phyloP scores from a whole-genome alignment of 1,140 invertebrate genomes.

The Myzus persicae region DNA sequence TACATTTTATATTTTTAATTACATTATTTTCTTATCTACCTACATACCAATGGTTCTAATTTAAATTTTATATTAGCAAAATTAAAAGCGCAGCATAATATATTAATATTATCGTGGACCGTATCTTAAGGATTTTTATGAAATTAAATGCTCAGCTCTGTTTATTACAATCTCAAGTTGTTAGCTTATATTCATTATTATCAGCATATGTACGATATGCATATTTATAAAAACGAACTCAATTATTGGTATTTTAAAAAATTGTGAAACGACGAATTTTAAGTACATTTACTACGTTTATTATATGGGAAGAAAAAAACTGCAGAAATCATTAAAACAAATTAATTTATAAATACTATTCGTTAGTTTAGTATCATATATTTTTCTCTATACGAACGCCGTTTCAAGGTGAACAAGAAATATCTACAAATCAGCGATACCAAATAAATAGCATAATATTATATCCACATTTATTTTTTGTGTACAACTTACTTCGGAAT shows the following conservation, averaged over 20 bases:
- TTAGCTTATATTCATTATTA: background rate
- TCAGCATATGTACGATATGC: too few species aligned
- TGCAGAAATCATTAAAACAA: background rate
- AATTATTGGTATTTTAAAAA: background rate
- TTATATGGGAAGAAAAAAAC: background rate
- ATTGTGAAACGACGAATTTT: background rate
- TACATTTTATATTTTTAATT: too few species aligned
- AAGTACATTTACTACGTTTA: background rate
- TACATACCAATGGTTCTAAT: background rate
- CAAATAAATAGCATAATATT: background rate
- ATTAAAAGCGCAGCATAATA: background rate
- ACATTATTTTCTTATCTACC: too few species aligned
- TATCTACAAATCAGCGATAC: background rate
- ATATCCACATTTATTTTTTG: background rate
- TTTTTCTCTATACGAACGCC: background rate
- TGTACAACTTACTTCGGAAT: slow-evolving; percentile 72
- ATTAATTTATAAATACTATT: background rate
- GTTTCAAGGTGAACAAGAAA: background rate
- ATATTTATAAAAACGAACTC: background rate
- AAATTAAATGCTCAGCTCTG: background rate
- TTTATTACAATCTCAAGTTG: background rate
- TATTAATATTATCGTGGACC: background rate
- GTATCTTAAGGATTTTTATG: background rate
- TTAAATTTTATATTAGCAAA: background rate
- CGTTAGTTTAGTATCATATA: background rate